A percentile compares a stretch with the other conserved stretches of the same genome.
These are phyloP conservation scores for Pantherophis alleghaniensis DNA, from an alignment of 2,797 vertebrate species.

Conservation along the genomic window DNA sequence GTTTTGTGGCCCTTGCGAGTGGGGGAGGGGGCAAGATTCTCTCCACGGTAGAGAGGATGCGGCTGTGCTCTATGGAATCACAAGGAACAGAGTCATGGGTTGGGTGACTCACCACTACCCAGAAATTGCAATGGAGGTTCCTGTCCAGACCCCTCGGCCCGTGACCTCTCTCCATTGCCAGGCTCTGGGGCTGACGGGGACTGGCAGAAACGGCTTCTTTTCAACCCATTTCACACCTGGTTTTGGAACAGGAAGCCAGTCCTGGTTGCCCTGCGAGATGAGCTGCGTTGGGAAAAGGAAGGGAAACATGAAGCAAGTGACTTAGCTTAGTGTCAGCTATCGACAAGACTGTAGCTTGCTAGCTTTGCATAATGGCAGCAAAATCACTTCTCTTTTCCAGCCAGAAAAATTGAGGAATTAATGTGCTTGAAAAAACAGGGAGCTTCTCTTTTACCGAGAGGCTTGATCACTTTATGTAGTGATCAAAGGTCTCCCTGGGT, in stretches of 20 bases:
- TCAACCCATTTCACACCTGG: background rate
- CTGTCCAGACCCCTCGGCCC: background rate
- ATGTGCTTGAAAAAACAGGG: background rate
- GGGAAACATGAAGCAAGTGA: accelerated
- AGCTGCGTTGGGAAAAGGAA: background rate
- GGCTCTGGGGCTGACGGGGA: background rate
- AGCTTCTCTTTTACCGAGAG: no score
- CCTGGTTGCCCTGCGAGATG: background rate
- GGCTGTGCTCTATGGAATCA: background rate
- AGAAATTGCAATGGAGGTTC: background rate
- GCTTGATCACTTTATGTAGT: no score
- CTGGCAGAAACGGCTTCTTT: background rate
- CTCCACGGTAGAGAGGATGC: background rate
- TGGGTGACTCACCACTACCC: background rate
- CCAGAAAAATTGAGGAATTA: background rate
- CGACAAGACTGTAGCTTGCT: background rate
- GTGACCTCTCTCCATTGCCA: accelerated
- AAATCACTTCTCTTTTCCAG: background rate
- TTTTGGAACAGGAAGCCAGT: background rate
- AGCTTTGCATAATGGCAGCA: background rate
- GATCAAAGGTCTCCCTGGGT: background rate
- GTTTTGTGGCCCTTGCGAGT: background rate
- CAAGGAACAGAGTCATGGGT: background rate
- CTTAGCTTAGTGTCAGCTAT: background rate
- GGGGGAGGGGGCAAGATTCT: background rate